These are phyloP conservation scores for Aspidiotus destructor DNA, from an alignment of 2,888 invertebrate genomes.

Conservation along the genomic window DNA sequence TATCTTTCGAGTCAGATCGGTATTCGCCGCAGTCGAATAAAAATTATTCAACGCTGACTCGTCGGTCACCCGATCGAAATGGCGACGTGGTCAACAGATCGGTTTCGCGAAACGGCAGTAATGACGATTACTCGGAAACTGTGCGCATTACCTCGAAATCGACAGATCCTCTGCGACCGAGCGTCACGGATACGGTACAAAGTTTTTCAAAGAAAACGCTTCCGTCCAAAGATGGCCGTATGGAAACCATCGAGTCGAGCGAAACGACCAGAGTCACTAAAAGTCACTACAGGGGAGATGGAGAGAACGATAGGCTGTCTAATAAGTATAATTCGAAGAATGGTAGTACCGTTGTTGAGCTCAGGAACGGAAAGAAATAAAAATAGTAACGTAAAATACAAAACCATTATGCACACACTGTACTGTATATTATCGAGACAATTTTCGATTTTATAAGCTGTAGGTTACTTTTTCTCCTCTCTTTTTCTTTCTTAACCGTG, in stretches of 20 bases:
- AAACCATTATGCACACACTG: too few relatives aligned
- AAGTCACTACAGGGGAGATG: constrained; percentile 51
- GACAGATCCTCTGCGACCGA: constrained; percentile 57
- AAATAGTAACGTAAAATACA: neutral
- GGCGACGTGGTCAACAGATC: constrained; percentile 39
- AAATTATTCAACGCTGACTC: constrained; percentile 25
- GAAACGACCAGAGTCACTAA: constrained; percentile 62
- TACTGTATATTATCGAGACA: too few relatives aligned
- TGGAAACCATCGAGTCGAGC: constrained; percentile 60
- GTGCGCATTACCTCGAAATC: constrained; percentile 58
- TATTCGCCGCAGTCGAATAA: constrained; percentile 35
- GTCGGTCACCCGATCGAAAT: constrained; percentile 37
- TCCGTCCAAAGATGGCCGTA: constrained; percentile 54
- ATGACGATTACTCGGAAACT: constrained; percentile 61
- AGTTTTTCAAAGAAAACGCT: constrained; percentile 59
- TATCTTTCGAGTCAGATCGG: constrained; percentile 34
- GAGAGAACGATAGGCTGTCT: constrained; percentile 45
- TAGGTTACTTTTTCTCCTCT: too few relatives aligned
- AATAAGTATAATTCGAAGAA: constrained; percentile 41
- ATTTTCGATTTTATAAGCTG: too few relatives aligned
- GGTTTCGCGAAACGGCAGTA: constrained; percentile 38
- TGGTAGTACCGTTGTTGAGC: constrained; percentile 54
- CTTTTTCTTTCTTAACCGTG: too few relatives aligned
- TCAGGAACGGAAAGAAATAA: constrained; percentile 45
- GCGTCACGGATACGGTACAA: constrained; percentile 60